These are phyloP conservation scores for Sparidentex hasta DNA, from an alignment of 2,797 vertebrate genomes.

Conservation along the genomic window DNA sequence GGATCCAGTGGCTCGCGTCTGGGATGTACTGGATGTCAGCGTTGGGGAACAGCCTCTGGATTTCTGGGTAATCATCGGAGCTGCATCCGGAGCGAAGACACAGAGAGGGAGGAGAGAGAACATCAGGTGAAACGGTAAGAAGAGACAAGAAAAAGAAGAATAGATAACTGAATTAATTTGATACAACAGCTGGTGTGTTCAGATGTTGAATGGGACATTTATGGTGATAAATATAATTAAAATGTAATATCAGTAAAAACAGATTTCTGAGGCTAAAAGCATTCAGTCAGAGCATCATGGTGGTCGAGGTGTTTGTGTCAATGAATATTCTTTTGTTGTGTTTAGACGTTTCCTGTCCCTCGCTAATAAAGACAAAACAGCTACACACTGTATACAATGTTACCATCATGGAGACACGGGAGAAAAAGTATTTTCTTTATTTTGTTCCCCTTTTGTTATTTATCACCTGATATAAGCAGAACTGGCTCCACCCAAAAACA, in stretches of 20 bases:
- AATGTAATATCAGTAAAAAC: no score
- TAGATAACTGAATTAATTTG: neutral
- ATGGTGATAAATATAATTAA: neutral
- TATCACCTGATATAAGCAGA: constrained; percentile 95
- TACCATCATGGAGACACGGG: no score
- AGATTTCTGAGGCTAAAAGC: no score
- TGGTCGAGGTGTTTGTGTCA: no score
- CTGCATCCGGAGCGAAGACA: constrained; percentile 73
- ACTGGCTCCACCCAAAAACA: constrained; percentile 94
- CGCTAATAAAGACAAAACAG: no score
- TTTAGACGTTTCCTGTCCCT: no score
- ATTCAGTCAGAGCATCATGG: no score
- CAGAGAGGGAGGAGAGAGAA: neutral
- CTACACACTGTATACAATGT: no score
- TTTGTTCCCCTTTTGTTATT: no score
- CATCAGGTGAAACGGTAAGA: neutral
- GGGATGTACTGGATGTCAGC: constrained; percentile 92
- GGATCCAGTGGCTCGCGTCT: constrained; percentile 95
- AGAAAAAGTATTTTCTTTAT: no score
- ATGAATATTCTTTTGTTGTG: no score
- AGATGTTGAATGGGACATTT: neutral
- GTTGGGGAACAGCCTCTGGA: constrained; percentile 91
- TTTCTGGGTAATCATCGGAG: constrained; percentile 92
- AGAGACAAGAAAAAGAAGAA: neutral
- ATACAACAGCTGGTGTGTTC: neutral